Evolutionary conservation across 2,888 invertebrate species (phyloP).

Genomic region (Harmothoe impar): DNA sequence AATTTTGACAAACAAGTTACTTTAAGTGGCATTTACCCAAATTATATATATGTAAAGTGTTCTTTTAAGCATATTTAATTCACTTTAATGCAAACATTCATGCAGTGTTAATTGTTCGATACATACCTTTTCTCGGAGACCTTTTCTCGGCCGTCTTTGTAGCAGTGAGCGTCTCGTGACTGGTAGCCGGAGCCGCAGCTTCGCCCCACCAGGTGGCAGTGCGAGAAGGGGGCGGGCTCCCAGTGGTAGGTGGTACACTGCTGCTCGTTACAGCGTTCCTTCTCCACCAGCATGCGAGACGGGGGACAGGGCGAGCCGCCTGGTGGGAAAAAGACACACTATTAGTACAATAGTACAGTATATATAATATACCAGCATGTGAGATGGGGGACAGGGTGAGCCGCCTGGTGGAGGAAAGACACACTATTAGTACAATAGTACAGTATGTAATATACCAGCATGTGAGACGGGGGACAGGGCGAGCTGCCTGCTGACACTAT

Average conservation of each 20-base stretch:
- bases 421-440: too few relatives aligned
- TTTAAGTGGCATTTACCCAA: too few relatives aligned
- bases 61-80: too few relatives aligned
- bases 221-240: conserved; percentile 65
- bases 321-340: not conserved
- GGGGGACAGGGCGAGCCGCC: conserved; percentile 70
- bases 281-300: conserved; percentile 69
- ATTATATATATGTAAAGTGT: too few relatives aligned
- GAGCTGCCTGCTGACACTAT: conserved; percentile 67
- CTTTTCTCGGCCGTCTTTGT: conserved; percentile 65
- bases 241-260: conserved; percentile 69
- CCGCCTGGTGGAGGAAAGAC: conserved; percentile 67
- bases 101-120: too few relatives aligned
- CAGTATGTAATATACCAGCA: too few relatives aligned
- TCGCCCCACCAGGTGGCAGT: conserved; percentile 54
- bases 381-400: conserved; percentile 68
- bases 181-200: conserved; percentile 69
- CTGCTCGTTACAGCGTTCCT: conserved; percentile 68
- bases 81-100: too few relatives aligned
- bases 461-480: conserved; percentile 68
- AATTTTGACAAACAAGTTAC: too few relatives aligned
- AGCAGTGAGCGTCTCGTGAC: conserved; percentile 68
- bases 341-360: too few relatives aligned
- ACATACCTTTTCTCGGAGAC: conserved; percentile 68
- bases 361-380: conserved; percentile 69